Evolutionary conservation across 2,113 vertebrate species (phyloP).

Genomic region (Oreochromis aureus): DNA sequence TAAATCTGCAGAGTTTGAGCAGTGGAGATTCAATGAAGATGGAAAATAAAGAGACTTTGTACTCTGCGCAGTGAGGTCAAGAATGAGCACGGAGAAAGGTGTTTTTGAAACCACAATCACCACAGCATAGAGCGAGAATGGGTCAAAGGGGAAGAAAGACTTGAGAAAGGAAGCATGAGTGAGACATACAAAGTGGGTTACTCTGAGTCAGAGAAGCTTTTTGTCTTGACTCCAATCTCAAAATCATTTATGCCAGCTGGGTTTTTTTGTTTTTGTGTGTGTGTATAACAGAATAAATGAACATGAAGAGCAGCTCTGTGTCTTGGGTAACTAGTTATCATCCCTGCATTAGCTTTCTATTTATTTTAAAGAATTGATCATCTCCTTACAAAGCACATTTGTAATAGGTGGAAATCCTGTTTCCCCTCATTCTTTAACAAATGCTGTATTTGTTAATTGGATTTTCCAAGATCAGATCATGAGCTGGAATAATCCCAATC

Average conservation of each 20-base stretch:
- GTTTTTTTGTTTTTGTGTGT: neutral
- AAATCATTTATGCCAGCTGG: neutral
- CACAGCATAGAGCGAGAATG: neutral
- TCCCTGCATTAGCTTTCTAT: neutral
- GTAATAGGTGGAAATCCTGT: neutral
- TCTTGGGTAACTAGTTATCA: neutral
- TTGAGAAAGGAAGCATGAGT: neutral
- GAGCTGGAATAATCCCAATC: neutral
- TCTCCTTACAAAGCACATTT: neutral
- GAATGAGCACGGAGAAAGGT: neutral
- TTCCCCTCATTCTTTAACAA: neutral
- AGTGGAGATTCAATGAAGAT: slow-evolving; percentile 38
- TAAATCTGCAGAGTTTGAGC: slow-evolving; percentile 36
- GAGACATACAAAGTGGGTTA: neutral
- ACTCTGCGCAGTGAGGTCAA: slow-evolving; percentile 59
- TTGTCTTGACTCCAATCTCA: neutral
- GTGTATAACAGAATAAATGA: neutral
- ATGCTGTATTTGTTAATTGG: neutral
- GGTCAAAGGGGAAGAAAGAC: neutral
- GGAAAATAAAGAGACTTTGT: slow-evolving; percentile 72
- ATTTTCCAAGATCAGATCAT: neutral
- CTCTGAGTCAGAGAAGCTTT: neutral
- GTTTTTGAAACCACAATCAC: neutral
- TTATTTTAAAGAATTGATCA: neutral
- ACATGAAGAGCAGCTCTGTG: neutral